Conservation (phyloP, 2,113 vertebrate genomes). For the Lycaon pictus region DNA sequence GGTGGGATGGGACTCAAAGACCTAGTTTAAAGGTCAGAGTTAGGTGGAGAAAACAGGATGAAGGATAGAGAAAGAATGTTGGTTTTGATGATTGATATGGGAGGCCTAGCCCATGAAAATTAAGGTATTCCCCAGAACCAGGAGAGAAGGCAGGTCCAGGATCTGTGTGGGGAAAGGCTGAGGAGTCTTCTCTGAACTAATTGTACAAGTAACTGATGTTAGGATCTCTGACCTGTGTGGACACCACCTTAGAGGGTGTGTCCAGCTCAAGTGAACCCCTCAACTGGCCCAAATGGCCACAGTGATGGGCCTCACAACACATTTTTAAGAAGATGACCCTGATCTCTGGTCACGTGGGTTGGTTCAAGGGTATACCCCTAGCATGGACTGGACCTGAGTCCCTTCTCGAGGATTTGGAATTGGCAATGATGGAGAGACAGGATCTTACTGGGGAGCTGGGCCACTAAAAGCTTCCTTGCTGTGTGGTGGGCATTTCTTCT, state of each 20-base stretch:
- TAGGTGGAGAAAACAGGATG: not conserved
- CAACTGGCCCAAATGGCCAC: not conserved
- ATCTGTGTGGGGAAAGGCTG: not conserved
- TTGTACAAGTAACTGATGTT: not conserved
- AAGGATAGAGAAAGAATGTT: not conserved
- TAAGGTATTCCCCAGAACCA: not conserved
- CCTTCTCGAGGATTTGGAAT: not conserved
- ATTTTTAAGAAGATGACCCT: not conserved
- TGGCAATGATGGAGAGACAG: not conserved
- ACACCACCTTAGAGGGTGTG: not conserved
- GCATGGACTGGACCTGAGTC: not conserved
- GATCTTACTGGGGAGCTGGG: not conserved
- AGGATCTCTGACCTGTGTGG: not conserved
- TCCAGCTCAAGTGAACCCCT: not conserved
- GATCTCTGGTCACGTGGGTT: not conserved
- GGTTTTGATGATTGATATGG: not conserved
- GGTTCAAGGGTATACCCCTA: not conserved
- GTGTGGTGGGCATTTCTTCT: not conserved
- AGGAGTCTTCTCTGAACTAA: not conserved
- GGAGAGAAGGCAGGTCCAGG: not conserved
- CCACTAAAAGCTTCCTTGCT: not conserved
- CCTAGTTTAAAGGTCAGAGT: not conserved
- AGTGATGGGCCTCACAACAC: not conserved
- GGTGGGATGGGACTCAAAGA: not conserved
- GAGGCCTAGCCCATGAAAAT: not conserved